Base-by-base conservation (phyloP, 2,888 invertebrate genomes). In the Epirrhoe alternata region DNA sequence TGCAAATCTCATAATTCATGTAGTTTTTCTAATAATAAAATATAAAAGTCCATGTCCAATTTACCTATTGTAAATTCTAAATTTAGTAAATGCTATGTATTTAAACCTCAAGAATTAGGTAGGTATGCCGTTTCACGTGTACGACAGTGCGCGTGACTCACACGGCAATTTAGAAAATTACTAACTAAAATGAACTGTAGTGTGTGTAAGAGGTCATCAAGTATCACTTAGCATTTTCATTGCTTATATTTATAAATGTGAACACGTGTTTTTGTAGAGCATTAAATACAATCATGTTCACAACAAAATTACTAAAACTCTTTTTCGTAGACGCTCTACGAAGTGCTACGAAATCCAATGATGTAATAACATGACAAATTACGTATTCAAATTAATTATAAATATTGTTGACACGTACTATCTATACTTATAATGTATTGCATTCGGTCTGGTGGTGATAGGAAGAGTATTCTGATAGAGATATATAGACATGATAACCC, bases 271-370 rank as follows among this genome's bases (percentile, higher is more conserved):
- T 24, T 24, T 3, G 24, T 24, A 3, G 24, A 24, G 24, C 24
- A 24, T 24, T 3, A 24, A 3, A n/a, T n/a, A n/a, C n/a, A n/a
- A 24, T 24, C 24, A 24, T 24, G 24, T 24, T 24, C 24, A 3
- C 24, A 2, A 24, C 24, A 24, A 24, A 42, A 12, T 42, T 42
- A 10, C 12, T 42, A 2, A 12, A 42, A 42, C 12, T 12, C 12
- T 42, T 42, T 35, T 55, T 62, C 68, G 74, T 74, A 74, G 74
- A 72, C 35, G 55, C 42, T 69, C 74, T 74, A 72, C 73, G 70
- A 65, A 58, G 30, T 53, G 62, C 61, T 69, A 64, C 64, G 64
- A 56, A 57, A 30, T 16, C 24, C 17, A 38, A 63, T 69, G 67
- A 70, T 70, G 70, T 70, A 73, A 73, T 55, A 16, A 17, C 24